Conservation (phyloP, 2,113 vertebrate genomes). For the Python bivittatus region DNA sequence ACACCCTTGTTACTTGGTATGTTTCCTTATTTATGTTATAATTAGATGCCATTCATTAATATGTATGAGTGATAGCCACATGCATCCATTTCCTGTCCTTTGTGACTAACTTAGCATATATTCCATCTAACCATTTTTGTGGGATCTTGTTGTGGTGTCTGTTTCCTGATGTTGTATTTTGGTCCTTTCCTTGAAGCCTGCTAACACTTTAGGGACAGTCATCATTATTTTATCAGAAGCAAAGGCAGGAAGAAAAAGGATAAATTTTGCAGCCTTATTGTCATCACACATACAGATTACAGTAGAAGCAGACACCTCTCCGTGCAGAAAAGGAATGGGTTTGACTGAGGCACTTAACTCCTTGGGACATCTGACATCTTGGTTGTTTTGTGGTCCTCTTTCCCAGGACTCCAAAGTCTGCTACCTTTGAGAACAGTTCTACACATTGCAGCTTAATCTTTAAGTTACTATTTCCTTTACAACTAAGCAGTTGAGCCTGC, state of each 20-base stretch:
- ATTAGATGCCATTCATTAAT: no score
- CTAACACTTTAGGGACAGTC: neutral
- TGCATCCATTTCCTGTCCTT: no score
- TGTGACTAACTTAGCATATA: no score
- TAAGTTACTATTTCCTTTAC: neutral
- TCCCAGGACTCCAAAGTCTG: neutral
- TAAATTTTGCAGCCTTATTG: neutral
- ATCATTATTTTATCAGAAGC: neutral
- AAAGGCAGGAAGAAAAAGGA: neutral
- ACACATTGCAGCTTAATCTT: neutral
- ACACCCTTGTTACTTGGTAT: no score
- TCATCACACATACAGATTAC: no score
- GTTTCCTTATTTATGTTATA: no score
- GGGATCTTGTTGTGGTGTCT: no score
- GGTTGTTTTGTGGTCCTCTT: neutral
- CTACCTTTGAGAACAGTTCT: neutral
- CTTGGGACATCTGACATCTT: neutral
- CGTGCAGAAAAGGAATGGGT: neutral
- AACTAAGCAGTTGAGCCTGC: conserved; percentile 12
- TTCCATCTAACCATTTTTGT: no score
- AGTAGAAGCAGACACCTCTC: neutral
- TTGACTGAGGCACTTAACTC: neutral
- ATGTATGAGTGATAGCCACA: no score
- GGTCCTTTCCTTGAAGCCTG: neutral
- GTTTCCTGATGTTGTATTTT: neutral